These are phyloP conservation scores for Drosophila albomicans DNA, from an alignment of 1,140 invertebrate species.

Conservation along the genomic window DNA sequence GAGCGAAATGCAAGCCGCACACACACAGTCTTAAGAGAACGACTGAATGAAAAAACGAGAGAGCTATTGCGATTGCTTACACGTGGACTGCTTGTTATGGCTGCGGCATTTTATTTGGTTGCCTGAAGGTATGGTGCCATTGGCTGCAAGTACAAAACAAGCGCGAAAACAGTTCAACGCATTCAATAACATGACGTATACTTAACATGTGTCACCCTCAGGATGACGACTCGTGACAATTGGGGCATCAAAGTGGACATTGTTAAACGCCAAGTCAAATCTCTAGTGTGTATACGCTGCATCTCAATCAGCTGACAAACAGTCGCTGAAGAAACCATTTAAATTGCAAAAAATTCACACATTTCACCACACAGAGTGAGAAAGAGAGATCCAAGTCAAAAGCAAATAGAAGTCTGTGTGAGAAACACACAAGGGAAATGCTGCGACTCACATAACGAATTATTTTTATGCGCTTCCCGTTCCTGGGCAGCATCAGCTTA, in stretches of 20 bases:
- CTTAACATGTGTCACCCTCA: conserved; percentile 28
- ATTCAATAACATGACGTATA: conserved; percentile 42
- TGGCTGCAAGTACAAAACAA: conserved; percentile 55
- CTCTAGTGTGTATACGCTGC: conserved; percentile 13
- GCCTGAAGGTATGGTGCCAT: conserved; percentile 47
- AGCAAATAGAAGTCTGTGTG: conserved; percentile 10
- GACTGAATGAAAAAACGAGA: neutral
- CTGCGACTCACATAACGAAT: conserved; percentile 52
- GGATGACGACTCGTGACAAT: neutral
- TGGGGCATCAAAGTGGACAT: neutral
- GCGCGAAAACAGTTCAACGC: conserved; percentile 38
- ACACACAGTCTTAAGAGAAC: neutral
- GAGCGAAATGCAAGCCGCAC: conserved; percentile 18
- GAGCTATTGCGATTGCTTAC: neutral
- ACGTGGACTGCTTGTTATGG: conserved; percentile 25
- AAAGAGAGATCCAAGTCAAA: conserved; percentile 2
- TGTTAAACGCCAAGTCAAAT: neutral
- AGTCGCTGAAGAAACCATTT: conserved; percentile 51
- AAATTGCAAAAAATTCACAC: conserved; percentile 44
- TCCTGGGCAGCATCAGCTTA: neutral
- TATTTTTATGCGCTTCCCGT: conserved; percentile 52
- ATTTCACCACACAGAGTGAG: conserved; percentile 28
- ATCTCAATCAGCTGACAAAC: conserved; percentile 51
- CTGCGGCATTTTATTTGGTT: conserved; percentile 62
- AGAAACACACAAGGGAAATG: conserved; percentile 22